Evolutionary conservation across 2,888 invertebrate genomes (phyloP).

Genomic region (Pinctada fucata): DNA sequence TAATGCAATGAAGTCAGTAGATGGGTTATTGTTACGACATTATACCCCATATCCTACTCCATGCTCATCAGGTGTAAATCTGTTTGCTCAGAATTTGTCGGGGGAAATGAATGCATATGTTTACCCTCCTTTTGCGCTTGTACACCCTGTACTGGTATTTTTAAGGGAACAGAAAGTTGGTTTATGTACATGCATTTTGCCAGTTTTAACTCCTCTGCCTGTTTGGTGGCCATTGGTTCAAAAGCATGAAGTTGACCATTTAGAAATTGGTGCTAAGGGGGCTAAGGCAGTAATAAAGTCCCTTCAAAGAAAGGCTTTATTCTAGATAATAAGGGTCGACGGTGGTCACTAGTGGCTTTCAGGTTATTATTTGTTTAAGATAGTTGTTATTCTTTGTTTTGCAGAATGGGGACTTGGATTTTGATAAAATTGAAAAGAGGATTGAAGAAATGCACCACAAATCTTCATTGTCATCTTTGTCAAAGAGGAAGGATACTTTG

Average conservation of each 20-base stretch:
- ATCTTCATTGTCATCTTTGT: too few species aligned
- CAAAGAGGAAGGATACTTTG: too few species aligned
- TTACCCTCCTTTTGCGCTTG: conserved; percentile 37
- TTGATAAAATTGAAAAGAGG: too few species aligned
- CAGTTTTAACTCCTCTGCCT: conserved; percentile 22
- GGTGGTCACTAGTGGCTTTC: neutral
- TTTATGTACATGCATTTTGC: conserved; percentile 32
- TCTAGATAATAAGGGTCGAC: neutral
- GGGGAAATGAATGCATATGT: conserved; percentile 40
- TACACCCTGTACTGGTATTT: conserved; percentile 33
- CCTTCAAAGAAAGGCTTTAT: conserved; percentile 17
- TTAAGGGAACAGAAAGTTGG: conserved; percentile 14
- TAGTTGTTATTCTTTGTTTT: too few species aligned
- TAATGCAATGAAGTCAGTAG: neutral
- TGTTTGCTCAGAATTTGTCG: conserved; percentile 33
- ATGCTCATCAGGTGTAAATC: conserved; percentile 30
- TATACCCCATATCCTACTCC: conserved; percentile 33
- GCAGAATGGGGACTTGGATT: too few species aligned
- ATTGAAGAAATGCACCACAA: too few species aligned
- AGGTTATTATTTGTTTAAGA: too few species aligned
- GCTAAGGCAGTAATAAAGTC: neutral
- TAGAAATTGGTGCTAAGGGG: conserved; percentile 8
- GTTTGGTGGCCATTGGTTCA: conserved; percentile 38
- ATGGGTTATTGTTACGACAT: conserved; percentile 20
- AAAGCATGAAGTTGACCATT: neutral